Percentiles rank a stretch among this genome's conserved stretches.
phyloP scores from a whole-genome alignment of 2,888 invertebrate genomes.

The Ormyrus thymus region DNA sequence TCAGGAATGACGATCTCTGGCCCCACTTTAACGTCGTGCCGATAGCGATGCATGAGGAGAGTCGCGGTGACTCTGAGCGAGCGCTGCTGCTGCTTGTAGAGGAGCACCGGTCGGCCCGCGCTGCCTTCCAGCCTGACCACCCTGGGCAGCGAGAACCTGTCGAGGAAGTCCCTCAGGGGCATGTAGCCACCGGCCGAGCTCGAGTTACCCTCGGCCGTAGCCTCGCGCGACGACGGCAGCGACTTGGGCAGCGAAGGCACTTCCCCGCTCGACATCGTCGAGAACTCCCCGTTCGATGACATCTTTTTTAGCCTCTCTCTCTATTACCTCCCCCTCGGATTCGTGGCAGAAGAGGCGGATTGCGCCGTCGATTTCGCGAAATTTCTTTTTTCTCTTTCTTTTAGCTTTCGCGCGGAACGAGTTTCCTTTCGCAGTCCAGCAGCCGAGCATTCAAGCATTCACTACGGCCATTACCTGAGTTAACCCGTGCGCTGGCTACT shows the following conservation, averaged over 20 bases:
- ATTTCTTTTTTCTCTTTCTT: too few species aligned
- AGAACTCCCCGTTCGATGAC: conserved; percentile 73
- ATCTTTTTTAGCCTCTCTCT: conserved; percentile 4
- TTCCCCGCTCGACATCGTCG: conserved; percentile 72
- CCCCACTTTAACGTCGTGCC: conserved; percentile 76
- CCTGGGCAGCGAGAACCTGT: conserved; percentile 74
- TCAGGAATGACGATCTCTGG: conserved; percentile 76
- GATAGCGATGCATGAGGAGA: conserved; percentile 75
- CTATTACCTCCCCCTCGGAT: neutral
- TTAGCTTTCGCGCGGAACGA: conserved; percentile 6
- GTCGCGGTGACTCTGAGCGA: conserved; percentile 72
- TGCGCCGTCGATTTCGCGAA: neutral
- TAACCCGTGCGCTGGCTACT: neutral
- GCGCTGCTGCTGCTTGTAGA: conserved; percentile 72
- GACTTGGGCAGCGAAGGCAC: conserved; percentile 71
- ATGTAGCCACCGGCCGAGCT: conserved; percentile 69
- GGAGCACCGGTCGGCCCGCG: conserved; percentile 74
- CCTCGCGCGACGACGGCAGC: conserved; percentile 71
- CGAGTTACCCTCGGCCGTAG: conserved; percentile 69
- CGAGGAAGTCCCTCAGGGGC: conserved; percentile 72
- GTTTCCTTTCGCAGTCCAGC: conserved; percentile 17
- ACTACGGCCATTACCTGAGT: neutral
- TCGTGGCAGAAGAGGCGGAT: neutral
- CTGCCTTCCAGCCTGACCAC: conserved; percentile 73
- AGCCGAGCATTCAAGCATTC: neutral